Evolutionary conservation across 2,113 vertebrate species (phyloP), one percentile per base, ranked within the genome.

Genomic region (Embiotoca jacksoni): DNA sequence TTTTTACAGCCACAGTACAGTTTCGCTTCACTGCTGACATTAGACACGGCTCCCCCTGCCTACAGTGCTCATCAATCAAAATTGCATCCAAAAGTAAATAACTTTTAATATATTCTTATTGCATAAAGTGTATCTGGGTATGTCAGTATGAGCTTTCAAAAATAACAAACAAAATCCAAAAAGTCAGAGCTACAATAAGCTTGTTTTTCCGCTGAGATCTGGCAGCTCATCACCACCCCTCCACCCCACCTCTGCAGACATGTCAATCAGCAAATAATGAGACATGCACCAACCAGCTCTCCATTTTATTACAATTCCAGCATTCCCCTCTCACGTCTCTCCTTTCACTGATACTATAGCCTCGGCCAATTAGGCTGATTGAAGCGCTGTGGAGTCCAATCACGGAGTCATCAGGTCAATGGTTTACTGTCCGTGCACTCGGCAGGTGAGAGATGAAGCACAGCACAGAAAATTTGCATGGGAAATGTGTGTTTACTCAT

Each of bases 331-430:
- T 83, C 61, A 58, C 84, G 73, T 78, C 70, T 62, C 68, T 55
- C 50, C 59, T 69, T 75, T 77, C 83, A 37, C 67, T 71, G 58
- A 81, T 52, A 78, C 69, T 32, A 14, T 32, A 53, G 81, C 83
- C 71, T 60, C 7, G 14, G 85, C 79, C 91, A 93, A 93, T 93
- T 92, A 91, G 47, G 81, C 79, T 50, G 85, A 87, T 70, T 85
- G 73, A 75, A 82, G 76, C 61, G 32, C 73, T 65, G 35, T 60
- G 68, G 72, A 66, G 76, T 84, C 87, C 87, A 91, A 93, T 92
- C 86, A 91, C 65, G 81, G 71, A 89, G 81, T 81, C 73, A 63
- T 23, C 31, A 64, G 89, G 88, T 87, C 84, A 89, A 81, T 76
- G 64, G 57, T 77, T 85, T 82, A 67, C 71, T 74, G 72, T 88